Evolutionary conservation across 2,797 vertebrate species (phyloP), one percentile per base, ranked within the genome.

Genomic region (Pseudochaenichthys georgianus): DNA sequence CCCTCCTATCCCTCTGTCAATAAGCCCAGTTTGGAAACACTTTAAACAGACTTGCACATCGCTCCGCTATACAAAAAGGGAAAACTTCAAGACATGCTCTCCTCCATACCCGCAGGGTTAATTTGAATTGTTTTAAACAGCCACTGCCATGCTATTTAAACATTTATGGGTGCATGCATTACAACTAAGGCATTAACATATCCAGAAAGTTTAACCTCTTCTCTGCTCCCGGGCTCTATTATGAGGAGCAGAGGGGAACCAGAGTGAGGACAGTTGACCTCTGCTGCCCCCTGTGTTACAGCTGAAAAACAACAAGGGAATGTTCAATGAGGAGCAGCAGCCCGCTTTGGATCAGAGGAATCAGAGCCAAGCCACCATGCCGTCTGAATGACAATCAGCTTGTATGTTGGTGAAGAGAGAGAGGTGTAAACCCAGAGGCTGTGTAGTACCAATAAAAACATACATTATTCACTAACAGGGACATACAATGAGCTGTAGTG

Each of bases 81-180:
- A 87, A 86, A 88, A 90, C 78, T 91, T 88, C 67, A 91, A 91
- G 87, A 84, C 78, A 84, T 73, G 89, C 87, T 88, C 86, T 85
- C 64, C 80, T 82, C 77, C 81, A 77, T 89, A 90, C 92, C 93
- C 91, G 68, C 91, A 88, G 94, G 94, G 90, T 94, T 94, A 93
- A 95, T 95, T 94, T 95, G 91, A 89, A 93, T 92, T 90, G 90
- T 93, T 94, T 94, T 92, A 95, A 94, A 91, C 91, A 90, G 91
- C 90, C 89, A 90, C 81, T 84, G 83, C 86, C 80, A 83, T 83
- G 83, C 89, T 88, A 92, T 91, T 94, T 82, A 94, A 95, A 95
- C 91, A 95, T 94, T 95, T 86, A 95, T 94, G 91, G 90, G 70
- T 72, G 90, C 89, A 91, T 92, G 89, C 92, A 93, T 94, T 93